Evolutionary conservation across 2,888 invertebrate genomes (phyloP), one percentile per base, ranked within the genome.

Genomic region (Papilio gigon): DNA sequence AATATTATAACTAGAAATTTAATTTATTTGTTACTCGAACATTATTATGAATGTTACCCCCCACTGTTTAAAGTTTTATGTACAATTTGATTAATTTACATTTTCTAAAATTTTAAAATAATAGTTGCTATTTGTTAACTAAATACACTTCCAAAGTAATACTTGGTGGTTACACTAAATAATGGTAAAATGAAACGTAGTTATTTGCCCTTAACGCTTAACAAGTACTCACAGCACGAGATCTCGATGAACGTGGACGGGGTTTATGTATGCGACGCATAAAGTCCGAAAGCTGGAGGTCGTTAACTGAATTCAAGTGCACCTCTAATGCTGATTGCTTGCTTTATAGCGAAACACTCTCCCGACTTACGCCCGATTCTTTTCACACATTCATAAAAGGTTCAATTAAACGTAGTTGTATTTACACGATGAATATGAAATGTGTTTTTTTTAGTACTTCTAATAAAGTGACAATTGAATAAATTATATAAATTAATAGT

Each of bases 261-360:
- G 77, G 76, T 76, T 30, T 80, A 78, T 80, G 79, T 84, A 81
- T 82, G 30, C 47, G 47, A 58, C 53, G 25, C 27, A 56, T 56
- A 56, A 42, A 69, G 71, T 40, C 59, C 61, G 61, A 61, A 70
- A 78, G 65, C 75, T 74, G 76, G 78, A 78, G 79, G 78, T 77
- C 76, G 82, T 75, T 76, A 75, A 82, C 80, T 78, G 80, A 79
- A 78, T 79, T 79, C 78, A 74, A 78, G 65, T 62, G 61, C 61
- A 69, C 82, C 86, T 85, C 85, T 87, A 79, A 83, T 78, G 75
- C 78, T 86, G 84, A 88, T 88, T 86, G 82, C 80, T 79, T 80
- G 64, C 33, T 61, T 65, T 65, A 61, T 56, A 61, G 53, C 69
- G 20, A 30, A 62, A 65, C 50, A 62, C 53, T 61, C 64, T 60